These are phyloP conservation scores for Harpagus bidentatus DNA, from an alignment of 2,113 vertebrate genomes.

Conservation along the genomic window DNA sequence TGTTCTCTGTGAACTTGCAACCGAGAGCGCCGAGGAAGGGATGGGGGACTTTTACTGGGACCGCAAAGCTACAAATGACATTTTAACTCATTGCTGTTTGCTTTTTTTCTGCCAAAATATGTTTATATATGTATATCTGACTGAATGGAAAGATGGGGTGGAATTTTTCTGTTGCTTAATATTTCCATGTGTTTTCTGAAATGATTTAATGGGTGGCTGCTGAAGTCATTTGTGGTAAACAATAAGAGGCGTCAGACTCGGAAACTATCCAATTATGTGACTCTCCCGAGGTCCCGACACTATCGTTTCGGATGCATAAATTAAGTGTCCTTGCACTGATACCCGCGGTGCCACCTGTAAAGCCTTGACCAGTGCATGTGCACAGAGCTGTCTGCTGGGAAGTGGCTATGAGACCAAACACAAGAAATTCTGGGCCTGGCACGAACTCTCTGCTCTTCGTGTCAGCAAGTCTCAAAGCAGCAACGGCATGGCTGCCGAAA, in stretches of 20 bases:
- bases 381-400: not conserved
- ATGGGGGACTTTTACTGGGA: not conserved
- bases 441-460: not conserved
- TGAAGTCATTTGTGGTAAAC: not conserved
- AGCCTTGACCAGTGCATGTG: not conserved
- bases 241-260: not conserved
- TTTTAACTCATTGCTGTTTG: not conserved
- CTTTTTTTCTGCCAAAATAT: not conserved
- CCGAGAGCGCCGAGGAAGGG: not conserved
- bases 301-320: not conserved
- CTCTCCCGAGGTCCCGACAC: not conserved
- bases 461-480: not conserved
- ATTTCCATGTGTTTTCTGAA: constrained; percentile 18
- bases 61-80: not conserved
- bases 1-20: not conserved
- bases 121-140: not conserved
- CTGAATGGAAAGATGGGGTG: constrained; percentile 18
- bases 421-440: not conserved
- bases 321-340: not conserved
- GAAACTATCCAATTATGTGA: not conserved
- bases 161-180: not conserved
- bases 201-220: not conserved
- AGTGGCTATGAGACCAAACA: not conserved
- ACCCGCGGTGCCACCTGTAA: no score
- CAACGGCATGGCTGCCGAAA: accelerated